Base-by-base conservation (phyloP, 2,888 invertebrate species). In the Cremastobaeus sp. region DNA sequence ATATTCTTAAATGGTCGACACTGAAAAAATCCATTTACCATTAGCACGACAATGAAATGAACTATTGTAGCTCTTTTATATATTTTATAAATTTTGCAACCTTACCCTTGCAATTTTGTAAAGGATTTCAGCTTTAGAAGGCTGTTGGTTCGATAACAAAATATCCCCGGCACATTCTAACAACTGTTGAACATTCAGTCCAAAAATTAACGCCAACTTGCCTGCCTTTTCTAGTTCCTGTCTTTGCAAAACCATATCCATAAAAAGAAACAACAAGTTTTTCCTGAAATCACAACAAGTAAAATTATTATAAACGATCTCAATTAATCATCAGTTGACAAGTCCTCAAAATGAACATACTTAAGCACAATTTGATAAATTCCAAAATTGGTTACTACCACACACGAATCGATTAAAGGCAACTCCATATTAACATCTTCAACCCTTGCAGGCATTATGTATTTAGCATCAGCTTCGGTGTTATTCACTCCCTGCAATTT, bases 81-180 rank as follows among this genome's bases (percentile, higher is more conserved):
- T 30, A 30, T 30, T 62, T 32, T 48, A 9, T 50, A 28, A 37
- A 37, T 41, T 14, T n/a, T 43, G n/a, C n/a, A n/a, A n/a, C n/a
- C 11, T 4, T 32, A 93, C 93, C 88, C 93, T 92, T 0, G 95
- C 93, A 60, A 96, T 90, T 81, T 94, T 93, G 87, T 95, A 97
- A 14, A 96, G 90, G 72, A 93, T 91, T 76, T 94, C 90, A 0
- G 96, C 96, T 69, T 94, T 93, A 48, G 93, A 91, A 71, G 94
- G 92, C 78, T 93, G 92, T 9, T 93, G 92, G 71, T 93, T 91
- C 2, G 93, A 90, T 82, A 97, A 89, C 82, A 95, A 90, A 86
- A 94, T 90, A 87, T 96, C 96, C 0, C 96, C 96, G 21, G 95
- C 94, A 79, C 92, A 91, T 84, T 95, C 94, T 76, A 96, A 89